Evolutionary conservation across 1,140 invertebrate genomes (phyloP), one percentile per base, ranked within the genome.

Genomic region (Orius insidiosus): DNA sequence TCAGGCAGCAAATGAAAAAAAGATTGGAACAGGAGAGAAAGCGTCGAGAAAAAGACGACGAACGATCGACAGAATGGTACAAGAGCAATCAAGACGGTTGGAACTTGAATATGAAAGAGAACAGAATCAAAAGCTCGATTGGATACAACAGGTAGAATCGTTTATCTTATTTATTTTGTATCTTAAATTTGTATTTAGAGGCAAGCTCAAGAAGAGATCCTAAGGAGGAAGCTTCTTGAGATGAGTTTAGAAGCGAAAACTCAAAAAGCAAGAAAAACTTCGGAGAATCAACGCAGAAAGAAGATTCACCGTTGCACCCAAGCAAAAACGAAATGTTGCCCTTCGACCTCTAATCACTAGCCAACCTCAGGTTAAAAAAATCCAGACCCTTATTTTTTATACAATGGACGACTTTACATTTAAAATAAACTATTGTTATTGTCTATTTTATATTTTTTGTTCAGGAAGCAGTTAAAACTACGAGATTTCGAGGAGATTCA

Each of bases 1-100:
- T 48, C 7, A 14, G 45, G 18, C 42, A 45, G 32, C 42, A 49
- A 10, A 50, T 50, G 11, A 49, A 49, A 14, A 44, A 41, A 19
- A 38, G 37, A 30, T n/a, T 45, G 30, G 48, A 49, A 45, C 34
- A 45, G 38, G 42, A 45, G 16, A 45, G 31, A 35, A 45, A 39
- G 37, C 11, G 33, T 10, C 32, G 35, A n/a, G 43, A 45, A 49
- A 45, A 33, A 14, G 41, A 49, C 18, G 43, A 49, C 11, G 43
- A 40, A 8, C 37, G n/a, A 41, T 33, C 8, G 43, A 45, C 10
- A 15, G 32, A 16, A 36, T 33, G 34, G 36, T 33, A 14, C 15
- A 35, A 30, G 32, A 37, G 14, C 33, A 45, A 16, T 14, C 33
- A 0, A 35, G 45, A 33, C 24, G 42, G 18, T 13, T 45, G 9